Evolutionary conservation across 2,797 vertebrate genomes (phyloP).

Genomic region (Knipowitschia caucasica): DNA sequence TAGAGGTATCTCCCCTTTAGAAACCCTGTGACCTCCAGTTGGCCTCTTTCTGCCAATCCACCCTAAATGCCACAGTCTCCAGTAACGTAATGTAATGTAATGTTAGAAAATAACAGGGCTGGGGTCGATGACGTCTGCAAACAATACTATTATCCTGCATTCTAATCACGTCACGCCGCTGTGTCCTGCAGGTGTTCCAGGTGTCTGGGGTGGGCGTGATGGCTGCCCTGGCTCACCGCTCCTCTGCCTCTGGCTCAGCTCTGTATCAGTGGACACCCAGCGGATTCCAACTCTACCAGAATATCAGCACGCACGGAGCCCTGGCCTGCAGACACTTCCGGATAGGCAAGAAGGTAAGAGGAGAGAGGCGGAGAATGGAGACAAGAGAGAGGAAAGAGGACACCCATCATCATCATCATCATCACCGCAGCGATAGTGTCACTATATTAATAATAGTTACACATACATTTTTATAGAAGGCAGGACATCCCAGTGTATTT

Average conservation of each 20-base stretch:
- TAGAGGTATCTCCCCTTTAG: slow-evolving; percentile 74
- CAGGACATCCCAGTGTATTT: too few species aligned
- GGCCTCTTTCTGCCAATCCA: not conserved
- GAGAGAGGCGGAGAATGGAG: not conserved
- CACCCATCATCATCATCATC: too few species aligned
- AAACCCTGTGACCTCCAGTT: not conserved
- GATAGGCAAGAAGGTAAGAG: slow-evolving; percentile 84
- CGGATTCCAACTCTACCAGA: slow-evolving; percentile 87
- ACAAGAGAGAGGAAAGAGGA: not conserved
- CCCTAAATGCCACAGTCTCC: not conserved
- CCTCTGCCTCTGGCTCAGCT: slow-evolving; percentile 75
- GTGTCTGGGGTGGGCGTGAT: slow-evolving; percentile 86
- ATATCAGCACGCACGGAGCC: slow-evolving; percentile 87
- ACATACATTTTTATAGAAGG: too few species aligned
- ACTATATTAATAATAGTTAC: too few species aligned
- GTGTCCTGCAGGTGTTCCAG: slow-evolving; percentile 75
- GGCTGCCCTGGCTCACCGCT: slow-evolving; percentile 83
- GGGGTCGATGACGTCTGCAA: slow-evolving; percentile 1
- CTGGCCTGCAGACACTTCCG: slow-evolving; percentile 92
- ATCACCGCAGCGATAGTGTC: too few species aligned
- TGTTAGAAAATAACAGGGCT: slow-evolving; percentile 10
- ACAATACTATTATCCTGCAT: slow-evolving; percentile 2
- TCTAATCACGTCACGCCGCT: not conserved
- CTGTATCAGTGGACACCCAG: slow-evolving; percentile 86
- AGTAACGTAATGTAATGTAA: not conserved